Conservation (phyloP, 2,888 invertebrate species). For the Escarpia spicata region DNA sequence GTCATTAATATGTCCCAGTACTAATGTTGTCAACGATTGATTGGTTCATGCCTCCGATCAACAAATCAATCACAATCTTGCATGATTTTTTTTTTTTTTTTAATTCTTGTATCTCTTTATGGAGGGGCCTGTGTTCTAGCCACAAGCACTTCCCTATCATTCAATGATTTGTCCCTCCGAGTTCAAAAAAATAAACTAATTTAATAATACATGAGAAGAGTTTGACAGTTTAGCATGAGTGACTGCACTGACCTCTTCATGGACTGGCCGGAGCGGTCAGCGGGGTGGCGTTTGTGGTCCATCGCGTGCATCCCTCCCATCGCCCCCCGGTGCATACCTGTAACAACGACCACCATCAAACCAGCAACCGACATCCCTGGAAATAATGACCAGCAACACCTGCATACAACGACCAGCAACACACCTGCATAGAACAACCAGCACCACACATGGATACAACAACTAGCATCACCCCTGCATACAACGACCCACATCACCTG, state of each 20-base stretch:
- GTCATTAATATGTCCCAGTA: no score
- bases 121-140: no score
- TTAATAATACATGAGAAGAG: background rate
- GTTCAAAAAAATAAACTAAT: no score
- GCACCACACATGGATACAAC: background rate
- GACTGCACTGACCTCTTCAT: conserved; percentile 29
- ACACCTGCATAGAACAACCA: background rate
- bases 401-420: background rate
- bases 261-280: conserved; percentile 27
- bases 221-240: background rate
- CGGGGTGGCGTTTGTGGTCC: conserved; percentile 30
- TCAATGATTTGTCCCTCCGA: no score
- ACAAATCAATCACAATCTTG: no score
- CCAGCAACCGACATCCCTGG: background rate
- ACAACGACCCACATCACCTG: background rate
- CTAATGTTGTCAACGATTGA: no score
- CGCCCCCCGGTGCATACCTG: conserved; percentile 29
- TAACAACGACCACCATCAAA: background rate
- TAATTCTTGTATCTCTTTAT: no score
- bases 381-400: background rate
- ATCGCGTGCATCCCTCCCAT: conserved; percentile 32
- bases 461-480: background rate
- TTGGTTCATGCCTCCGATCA: no score
- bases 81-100: no score
- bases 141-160: no score